Evolutionary conservation across 2,797 vertebrate genomes (phyloP).

Genomic region (Myotis vivesi): DNA sequence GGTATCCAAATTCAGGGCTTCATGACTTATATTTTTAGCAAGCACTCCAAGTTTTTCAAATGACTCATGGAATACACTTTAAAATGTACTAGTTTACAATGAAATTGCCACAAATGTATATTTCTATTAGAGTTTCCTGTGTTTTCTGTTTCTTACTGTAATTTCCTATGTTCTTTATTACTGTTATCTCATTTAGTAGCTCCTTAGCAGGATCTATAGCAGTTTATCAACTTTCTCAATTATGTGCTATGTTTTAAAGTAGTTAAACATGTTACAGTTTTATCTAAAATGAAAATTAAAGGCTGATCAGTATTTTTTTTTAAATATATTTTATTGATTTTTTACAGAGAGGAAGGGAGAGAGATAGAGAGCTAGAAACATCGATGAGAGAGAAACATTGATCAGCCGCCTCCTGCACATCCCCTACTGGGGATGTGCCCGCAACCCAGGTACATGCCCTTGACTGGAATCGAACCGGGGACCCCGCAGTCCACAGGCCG

Average conservation of each 20-base stretch:
- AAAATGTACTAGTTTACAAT: background rate
- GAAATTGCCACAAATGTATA: background rate
- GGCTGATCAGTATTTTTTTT: background rate
- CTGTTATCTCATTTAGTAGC: background rate
- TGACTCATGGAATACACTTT: background rate
- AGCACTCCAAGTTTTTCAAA: background rate
- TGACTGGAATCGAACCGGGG: no score
- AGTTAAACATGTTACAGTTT: background rate
- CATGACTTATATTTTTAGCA: background rate
- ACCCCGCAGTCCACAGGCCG: no score
- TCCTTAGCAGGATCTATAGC: background rate
- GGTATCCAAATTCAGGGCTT: background rate
- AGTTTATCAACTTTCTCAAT: background rate
- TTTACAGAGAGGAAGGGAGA: no score
- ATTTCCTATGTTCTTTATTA: background rate
- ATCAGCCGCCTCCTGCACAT: no score
- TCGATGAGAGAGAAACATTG: no score
- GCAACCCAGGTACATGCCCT: no score
- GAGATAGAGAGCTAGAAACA: no score
- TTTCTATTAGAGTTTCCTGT: background rate
- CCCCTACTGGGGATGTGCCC: no score
- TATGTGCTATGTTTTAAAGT: background rate
- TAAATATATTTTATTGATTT: no score
- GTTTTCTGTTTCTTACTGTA: background rate
- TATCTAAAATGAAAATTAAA: constrained; percentile 2